Percentiles rank a stretch among this genome's conserved stretches.
These are phyloP conservation scores for Thaleichthys pacificus DNA, from an alignment of 2,797 vertebrate genomes.

Conservation along the genomic window DNA sequence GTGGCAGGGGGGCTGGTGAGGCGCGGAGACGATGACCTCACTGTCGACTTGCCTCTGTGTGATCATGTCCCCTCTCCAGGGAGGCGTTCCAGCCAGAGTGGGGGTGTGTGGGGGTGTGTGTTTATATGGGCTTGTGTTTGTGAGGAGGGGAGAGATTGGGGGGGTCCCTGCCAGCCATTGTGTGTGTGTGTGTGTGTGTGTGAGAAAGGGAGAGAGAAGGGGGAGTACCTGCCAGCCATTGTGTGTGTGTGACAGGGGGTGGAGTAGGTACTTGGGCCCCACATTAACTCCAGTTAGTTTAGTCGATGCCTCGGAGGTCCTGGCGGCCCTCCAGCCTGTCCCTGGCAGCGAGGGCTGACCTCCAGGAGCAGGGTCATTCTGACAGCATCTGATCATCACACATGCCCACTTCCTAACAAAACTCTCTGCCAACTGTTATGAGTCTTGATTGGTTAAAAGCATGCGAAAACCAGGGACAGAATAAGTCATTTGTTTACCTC, in stretches of 20 bases:
- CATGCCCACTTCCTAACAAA: conserved; percentile 18
- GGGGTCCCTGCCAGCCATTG: background rate
- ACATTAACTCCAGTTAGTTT: conserved; percentile 77
- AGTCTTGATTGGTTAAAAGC: background rate
- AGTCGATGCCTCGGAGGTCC: conserved; percentile 72
- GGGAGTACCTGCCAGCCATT: background rate
- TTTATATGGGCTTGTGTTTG: conserved; percentile 7
- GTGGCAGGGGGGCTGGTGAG: conserved; percentile 61
- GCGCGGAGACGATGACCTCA: conserved; percentile 58
- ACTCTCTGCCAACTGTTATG: conserved; percentile 18
- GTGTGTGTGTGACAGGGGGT: background rate
- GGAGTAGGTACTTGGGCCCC: conserved; percentile 49
- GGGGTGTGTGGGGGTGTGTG: conserved; percentile 19
- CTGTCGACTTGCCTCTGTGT: conserved; percentile 60
- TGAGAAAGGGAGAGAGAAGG: too few relatives aligned
- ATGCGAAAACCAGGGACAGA: too few relatives aligned
- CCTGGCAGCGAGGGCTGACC: conserved; percentile 42
- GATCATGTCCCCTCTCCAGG: conserved; percentile 75
- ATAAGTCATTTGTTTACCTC: too few relatives aligned
- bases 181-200: conserved; percentile 21
- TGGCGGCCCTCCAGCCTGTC: conserved; percentile 65
- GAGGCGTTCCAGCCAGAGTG: conserved; percentile 55
- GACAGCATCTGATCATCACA: conserved; percentile 37
- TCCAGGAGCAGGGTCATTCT: conserved; percentile 28
- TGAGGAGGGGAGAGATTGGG: too few relatives aligned